Percentiles rank a stretch among this genome's conserved stretches.
Conservation (phyloP, 2,888 invertebrate species). For the Amaurobius ferox region DNA sequence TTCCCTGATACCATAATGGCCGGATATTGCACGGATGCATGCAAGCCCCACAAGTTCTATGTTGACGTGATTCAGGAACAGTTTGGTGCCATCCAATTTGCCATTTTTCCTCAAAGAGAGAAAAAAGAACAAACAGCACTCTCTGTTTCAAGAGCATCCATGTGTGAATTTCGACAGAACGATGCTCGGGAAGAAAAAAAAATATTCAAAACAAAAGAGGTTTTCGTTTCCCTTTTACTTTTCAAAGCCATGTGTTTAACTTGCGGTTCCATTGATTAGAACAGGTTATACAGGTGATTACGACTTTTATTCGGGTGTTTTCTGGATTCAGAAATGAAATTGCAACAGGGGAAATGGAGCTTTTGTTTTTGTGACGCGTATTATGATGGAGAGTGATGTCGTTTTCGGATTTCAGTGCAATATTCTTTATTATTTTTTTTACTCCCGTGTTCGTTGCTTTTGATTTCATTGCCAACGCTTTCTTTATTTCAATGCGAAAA, state of each 20-base stretch:
- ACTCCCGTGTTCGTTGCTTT: no score
- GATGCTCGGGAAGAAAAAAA: not conserved
- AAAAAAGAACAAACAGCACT: not conserved
- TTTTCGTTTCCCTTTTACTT: no score
- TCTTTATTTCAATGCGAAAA: no score
- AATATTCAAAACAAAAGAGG: no score
- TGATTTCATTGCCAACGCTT: no score
- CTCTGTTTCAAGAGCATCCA: not conserved
- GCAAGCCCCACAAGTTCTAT: not conserved
- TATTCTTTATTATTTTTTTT: no score
- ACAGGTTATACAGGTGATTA: not conserved
- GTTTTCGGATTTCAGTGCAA: no score
- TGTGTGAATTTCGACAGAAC: not conserved
- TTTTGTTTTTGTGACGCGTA: no score
- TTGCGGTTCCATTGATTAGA: no score
- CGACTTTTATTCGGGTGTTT: not conserved
- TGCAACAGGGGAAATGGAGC: not conserved
- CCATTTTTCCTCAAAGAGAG: not conserved
- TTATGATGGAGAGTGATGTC: no score
- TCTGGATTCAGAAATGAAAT: not conserved
- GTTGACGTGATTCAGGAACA: not conserved
- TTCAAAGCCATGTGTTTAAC: no score
- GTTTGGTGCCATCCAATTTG: not conserved
- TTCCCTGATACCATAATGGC: not conserved
- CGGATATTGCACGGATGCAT: not conserved